Evolutionary conservation across 2,888 invertebrate genomes (phyloP).

Genomic region (Cerastis leucographa): DNA sequence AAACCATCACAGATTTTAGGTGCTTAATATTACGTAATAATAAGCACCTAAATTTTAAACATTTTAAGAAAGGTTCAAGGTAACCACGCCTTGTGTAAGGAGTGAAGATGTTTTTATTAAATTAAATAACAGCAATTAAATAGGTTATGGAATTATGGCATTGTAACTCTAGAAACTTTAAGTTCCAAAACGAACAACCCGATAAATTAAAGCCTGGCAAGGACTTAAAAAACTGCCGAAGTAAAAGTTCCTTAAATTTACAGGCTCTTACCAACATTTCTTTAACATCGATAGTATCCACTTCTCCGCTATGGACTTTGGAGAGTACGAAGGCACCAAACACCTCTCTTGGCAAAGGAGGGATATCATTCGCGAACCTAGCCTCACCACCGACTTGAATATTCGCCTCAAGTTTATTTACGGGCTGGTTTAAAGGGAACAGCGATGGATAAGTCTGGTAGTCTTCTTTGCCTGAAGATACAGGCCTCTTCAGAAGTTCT

Average conservation of each 20-base stretch:
- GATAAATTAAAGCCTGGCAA: neutral
- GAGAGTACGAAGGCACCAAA: conserved; percentile 93
- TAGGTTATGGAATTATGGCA: neutral
- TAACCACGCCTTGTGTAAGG: neutral
- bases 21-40: neutral
- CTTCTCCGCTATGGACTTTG: conserved; percentile 89
- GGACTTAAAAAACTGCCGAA: neutral
- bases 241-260: neutral
- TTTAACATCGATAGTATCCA: conserved; percentile 90
- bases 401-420: conserved; percentile 91
- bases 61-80: neutral
- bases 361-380: conserved; percentile 92
- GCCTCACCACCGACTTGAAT: conserved; percentile 93
- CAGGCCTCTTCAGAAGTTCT: conserved; percentile 86
- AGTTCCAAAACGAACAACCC: neutral
- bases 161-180: neutral
- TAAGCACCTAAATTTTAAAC: neutral
- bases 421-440: conserved; percentile 93
- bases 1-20: neutral
- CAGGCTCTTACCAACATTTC: conserved; percentile 90
- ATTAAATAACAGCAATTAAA: neutral
- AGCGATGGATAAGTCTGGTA: conserved; percentile 91
- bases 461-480: conserved; percentile 91
- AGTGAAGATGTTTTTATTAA: neutral
- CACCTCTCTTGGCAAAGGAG: conserved; percentile 91